These are phyloP conservation scores for Penelope pileata DNA, from an alignment of 2,113 vertebrate species.

Conservation along the genomic window DNA sequence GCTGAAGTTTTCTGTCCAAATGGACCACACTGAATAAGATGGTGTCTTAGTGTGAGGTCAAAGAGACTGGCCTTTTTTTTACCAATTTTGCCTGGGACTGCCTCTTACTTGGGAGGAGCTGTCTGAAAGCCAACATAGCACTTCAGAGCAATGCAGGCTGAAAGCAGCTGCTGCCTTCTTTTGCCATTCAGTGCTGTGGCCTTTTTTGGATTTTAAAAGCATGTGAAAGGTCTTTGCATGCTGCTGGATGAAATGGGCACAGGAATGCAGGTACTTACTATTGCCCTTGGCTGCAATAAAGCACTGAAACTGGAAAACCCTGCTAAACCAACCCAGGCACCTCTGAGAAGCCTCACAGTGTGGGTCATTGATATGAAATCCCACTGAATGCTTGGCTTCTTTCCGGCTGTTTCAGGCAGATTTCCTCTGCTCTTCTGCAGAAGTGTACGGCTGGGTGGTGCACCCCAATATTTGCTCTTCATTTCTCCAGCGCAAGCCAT, in stretches of 20 bases:
- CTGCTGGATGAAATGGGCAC: background rate
- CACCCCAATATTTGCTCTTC: background rate
- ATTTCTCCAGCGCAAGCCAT: background rate
- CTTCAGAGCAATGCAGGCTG: background rate
- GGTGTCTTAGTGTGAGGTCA: background rate
- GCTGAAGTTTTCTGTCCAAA: background rate
- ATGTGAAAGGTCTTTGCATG: background rate
- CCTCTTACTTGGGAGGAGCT: background rate
- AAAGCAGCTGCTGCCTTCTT: background rate
- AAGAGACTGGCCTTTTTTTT: background rate
- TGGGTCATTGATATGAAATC: conserved; percentile 47
- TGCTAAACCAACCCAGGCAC: background rate
- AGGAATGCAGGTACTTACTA: background rate
- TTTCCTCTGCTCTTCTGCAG: conserved; percentile 13
- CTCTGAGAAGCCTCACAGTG: conserved; percentile 37
- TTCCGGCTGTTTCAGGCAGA: conserved; percentile 51
- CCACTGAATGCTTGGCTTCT: conserved; percentile 46
- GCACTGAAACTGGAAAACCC: background rate
- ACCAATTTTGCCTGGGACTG: no score
- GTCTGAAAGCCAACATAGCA: background rate
- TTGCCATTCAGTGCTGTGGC: background rate
- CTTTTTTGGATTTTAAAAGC: background rate
- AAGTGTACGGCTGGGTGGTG: conserved; percentile 27
- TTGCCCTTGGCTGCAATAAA: background rate
- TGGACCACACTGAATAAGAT: background rate